phyloP scores from a whole-genome alignment of 1,140 invertebrate genomes.

The Heliothis virescens region DNA sequence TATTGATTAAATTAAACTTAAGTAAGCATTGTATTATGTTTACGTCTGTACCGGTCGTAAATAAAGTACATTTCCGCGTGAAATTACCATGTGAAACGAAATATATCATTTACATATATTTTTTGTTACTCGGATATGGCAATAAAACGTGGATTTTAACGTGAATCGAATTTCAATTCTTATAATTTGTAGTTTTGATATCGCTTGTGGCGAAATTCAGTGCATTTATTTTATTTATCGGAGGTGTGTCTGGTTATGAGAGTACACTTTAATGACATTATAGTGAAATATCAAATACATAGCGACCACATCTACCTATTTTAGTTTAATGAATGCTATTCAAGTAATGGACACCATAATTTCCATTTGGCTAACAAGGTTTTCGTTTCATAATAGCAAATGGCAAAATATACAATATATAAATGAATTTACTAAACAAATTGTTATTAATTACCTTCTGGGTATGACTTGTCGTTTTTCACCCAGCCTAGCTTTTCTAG shows the following conservation, averaged over 20 bases:
- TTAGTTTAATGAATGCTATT: background rate
- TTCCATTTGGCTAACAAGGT: background rate
- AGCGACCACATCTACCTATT: background rate
- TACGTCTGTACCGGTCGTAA: background rate
- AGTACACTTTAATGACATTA: constrained; percentile 16
- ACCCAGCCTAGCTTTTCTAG: constrained; percentile 43
- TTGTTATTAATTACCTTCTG: constrained; percentile 49
- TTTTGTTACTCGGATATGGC: constrained; percentile 35
- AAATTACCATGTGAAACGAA: constrained; percentile 30
- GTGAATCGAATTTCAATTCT: constrained; percentile 36
- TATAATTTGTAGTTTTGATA: constrained; percentile 42
- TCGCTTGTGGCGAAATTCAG: constrained; percentile 22
- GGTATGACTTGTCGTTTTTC: constrained; percentile 45
- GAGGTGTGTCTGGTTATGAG: background rate
- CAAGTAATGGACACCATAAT: constrained; percentile 49
- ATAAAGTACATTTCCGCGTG: background rate
- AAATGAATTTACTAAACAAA: constrained; percentile 43
- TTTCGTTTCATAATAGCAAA: constrained; percentile 29
- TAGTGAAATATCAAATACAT: background rate
- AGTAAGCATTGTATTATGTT: constrained; percentile 5
- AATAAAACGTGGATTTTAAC: constrained; percentile 40
- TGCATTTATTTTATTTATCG: constrained; percentile 26
- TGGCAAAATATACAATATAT: constrained; percentile 19
- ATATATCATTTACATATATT: constrained; percentile 35
- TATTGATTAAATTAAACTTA: constrained; percentile 12